phyloP scores from a whole-genome alignment of 2,113 vertebrate species.

The Tachysurus fulvidraco region DNA sequence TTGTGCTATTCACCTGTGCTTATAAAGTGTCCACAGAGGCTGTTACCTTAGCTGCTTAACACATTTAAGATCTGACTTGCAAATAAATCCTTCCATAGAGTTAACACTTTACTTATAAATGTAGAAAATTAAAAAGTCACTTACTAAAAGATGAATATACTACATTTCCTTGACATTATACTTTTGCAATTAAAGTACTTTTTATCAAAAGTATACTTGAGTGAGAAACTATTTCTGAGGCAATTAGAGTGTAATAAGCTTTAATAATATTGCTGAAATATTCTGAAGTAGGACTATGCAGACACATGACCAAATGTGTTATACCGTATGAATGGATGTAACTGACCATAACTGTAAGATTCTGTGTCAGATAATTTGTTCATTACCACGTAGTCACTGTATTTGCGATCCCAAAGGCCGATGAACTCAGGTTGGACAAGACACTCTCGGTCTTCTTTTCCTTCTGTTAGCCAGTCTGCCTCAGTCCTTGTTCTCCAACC shows the following conservation, averaged over 20 bases:
- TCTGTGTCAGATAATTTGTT: background rate
- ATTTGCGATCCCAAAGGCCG: constrained; percentile 76
- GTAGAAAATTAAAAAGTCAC: background rate
- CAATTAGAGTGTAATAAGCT: constrained; percentile 17
- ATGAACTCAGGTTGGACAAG: constrained; percentile 81
- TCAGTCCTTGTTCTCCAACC: constrained; percentile 9
- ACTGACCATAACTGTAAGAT: background rate
- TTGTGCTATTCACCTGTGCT: background rate
- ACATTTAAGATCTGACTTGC: background rate
- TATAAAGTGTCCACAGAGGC: background rate
- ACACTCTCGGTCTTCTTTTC: constrained; percentile 51
- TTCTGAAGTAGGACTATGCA: background rate
- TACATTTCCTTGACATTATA: background rate
- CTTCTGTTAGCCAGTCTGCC: constrained; percentile 44
- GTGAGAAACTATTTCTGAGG: background rate
- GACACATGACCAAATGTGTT: background rate
- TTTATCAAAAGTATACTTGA: background rate
- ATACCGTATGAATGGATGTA: background rate
- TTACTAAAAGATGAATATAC: background rate
- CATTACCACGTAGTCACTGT: constrained; percentile 29
- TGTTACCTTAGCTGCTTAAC: background rate
- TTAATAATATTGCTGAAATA: background rate
- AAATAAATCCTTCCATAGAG: background rate
- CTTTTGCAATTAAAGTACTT: background rate
- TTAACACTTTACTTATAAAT: background rate